These are phyloP conservation scores for Coleophora deauratella DNA, from an alignment of 2,888 invertebrate genomes.

Conservation along the genomic window DNA sequence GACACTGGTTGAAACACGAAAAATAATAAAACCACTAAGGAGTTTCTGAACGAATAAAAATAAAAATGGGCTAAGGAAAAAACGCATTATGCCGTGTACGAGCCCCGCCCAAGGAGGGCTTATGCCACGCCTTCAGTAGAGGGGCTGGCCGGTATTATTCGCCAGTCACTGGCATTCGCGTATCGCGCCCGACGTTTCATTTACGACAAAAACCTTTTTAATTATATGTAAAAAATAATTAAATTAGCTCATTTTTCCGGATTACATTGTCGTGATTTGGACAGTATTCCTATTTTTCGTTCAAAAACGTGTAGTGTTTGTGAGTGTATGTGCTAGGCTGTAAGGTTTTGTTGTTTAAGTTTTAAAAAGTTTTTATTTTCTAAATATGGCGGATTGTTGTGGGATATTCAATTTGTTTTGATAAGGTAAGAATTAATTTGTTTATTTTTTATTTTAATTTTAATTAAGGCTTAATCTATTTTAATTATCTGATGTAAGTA, in stretches of 20 bases:
- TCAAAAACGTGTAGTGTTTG: constrained; percentile 3
- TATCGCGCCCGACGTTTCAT: constrained; percentile 41
- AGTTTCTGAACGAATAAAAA: constrained; percentile 40
- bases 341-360: constrained; percentile 6
- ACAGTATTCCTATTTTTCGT: constrained; percentile 11
- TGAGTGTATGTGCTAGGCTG: constrained; percentile 16
- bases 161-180: constrained; percentile 62
- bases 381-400: constrained; percentile 16
- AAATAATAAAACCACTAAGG: constrained; percentile 42
- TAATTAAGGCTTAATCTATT: background rate
- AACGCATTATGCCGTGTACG: constrained; percentile 16
- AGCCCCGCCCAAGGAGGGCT: constrained; percentile 40
- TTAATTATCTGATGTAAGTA: background rate
- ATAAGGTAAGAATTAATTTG: constrained; percentile 2
- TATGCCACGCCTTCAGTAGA: constrained; percentile 41
- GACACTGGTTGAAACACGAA: constrained; percentile 23
- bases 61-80: constrained; percentile 44
- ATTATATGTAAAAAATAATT: constrained; percentile 5
- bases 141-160: constrained; percentile 41
- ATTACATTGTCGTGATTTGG: constrained; percentile 15
- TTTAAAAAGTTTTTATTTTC: constrained; percentile 12
- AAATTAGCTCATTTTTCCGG: background rate
- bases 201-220: constrained; percentile 19
- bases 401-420: constrained; percentile 14
- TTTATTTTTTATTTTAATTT: background rate